phyloP scores from a whole-genome alignment of 2,797 vertebrate species.

The Neosilurus hyrtlii region DNA sequence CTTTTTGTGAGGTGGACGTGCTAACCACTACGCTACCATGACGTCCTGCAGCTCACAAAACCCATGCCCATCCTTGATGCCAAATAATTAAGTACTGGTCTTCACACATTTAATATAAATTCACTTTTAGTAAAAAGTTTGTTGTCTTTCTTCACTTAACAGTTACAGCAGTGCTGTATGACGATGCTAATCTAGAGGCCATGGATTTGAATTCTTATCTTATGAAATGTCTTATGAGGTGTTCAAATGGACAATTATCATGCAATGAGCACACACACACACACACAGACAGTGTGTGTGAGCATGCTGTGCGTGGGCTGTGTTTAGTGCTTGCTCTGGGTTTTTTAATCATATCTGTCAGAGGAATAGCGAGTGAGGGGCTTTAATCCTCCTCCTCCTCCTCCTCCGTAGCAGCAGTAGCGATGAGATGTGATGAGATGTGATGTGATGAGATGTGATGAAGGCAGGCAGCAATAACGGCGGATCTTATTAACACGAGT shows the following conservation, averaged over 20 bases:
- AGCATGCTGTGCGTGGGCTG: neutral
- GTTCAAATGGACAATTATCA: neutral
- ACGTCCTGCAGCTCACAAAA: no score
- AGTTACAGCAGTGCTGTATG: neutral
- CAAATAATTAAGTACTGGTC: no score
- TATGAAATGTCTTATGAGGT: neutral
- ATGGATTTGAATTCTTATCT: neutral
- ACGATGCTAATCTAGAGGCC: neutral
- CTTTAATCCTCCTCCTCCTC: neutral
- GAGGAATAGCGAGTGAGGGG: neutral
- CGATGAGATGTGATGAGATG: slow-evolving; percentile 15
- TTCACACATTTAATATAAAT: no score
- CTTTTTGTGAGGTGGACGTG: no score
- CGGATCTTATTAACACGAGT: slow-evolving; percentile 79
- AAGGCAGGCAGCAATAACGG: slow-evolving; percentile 76
- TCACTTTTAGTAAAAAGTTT: no score
- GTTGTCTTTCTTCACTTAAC: neutral
- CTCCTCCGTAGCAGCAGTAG: neutral
- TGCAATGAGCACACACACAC: neutral
- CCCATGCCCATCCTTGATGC: no score
- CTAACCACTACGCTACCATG: no score
- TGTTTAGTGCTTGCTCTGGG: neutral
- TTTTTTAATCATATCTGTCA: neutral
- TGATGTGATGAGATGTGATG: slow-evolving; percentile 66
- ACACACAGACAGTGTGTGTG: neutral